Evolutionary conservation across 2,888 invertebrate species (phyloP).

Genomic region (Campoplex capitator): DNA sequence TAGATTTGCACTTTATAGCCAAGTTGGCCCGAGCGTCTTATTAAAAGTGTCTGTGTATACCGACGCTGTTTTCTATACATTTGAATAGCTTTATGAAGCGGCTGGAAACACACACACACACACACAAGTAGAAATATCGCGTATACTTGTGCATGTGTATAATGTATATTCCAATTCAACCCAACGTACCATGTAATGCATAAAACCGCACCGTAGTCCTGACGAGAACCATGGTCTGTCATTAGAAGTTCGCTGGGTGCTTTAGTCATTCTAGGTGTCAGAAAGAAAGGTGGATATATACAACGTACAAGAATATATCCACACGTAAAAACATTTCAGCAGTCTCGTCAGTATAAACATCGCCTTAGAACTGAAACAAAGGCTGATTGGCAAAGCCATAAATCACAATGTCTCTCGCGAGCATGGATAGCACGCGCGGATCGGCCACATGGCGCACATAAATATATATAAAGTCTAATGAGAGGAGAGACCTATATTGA

Average conservation of each 20-base stretch:
- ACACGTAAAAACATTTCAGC: slow-evolving; percentile 4
- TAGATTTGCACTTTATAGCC: slow-evolving; percentile 43
- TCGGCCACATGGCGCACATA: slow-evolving; percentile 34
- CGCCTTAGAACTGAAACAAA: slow-evolving; percentile 67
- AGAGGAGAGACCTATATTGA: slow-evolving; percentile 8
- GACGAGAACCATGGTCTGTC: slow-evolving; percentile 42
- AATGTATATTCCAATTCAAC: neutral
- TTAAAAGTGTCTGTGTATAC: slow-evolving; percentile 32
- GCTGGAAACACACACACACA: neutral
- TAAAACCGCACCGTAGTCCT: neutral
- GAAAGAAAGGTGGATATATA: slow-evolving; percentile 20
- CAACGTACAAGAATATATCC: neutral
- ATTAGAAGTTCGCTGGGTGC: slow-evolving; percentile 64
- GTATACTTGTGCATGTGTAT: no score
- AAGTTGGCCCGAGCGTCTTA: slow-evolving; percentile 31
- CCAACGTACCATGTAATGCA: slow-evolving; percentile 7
- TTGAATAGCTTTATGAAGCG: neutral
- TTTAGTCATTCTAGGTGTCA: slow-evolving; percentile 53
- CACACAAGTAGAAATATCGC: neutral
- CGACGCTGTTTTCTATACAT: neutral
- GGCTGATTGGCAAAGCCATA: slow-evolving; percentile 73
- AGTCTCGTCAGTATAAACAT: slow-evolving; percentile 61
- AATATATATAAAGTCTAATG: slow-evolving; percentile 29
- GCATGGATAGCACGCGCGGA: slow-evolving; percentile 56
- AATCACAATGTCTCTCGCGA: slow-evolving; percentile 70